Evolutionary conservation across 2,797 vertebrate species (phyloP).

Genomic region (Brachyrhaphis roseni): DNA sequence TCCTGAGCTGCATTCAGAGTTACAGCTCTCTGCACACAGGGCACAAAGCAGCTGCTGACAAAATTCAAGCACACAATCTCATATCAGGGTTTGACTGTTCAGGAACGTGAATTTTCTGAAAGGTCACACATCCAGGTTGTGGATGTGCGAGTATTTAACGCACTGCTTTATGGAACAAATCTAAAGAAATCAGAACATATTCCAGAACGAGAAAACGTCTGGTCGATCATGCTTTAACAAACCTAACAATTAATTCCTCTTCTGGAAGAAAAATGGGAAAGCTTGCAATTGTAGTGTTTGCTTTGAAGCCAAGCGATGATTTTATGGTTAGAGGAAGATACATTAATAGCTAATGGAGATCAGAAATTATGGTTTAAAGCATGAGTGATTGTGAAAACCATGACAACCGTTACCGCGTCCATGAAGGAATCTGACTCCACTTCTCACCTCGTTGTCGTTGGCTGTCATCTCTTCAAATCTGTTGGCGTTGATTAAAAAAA

Average conservation of each 20-base stretch:
- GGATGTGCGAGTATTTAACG: background rate
- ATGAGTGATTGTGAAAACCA: background rate
- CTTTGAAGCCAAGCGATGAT: background rate
- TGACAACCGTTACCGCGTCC: background rate
- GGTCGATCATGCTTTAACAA: background rate
- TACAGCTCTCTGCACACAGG: conserved; percentile 27
- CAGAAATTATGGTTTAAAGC: background rate
- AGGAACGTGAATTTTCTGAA: conserved; percentile 5
- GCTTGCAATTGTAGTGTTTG: background rate
- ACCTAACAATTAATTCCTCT: too few species aligned
- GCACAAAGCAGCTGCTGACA: conserved; percentile 49
- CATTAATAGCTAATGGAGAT: background rate
- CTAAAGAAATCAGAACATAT: background rate
- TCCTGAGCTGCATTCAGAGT: conserved; percentile 32
- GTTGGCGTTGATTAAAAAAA: background rate
- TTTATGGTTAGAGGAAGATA: background rate
- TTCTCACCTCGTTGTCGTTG: background rate
- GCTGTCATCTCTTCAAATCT: background rate
- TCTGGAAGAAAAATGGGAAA: background rate
- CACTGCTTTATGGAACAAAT: background rate
- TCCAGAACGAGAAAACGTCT: background rate
- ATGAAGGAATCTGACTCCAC: background rate
- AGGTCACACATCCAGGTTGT: background rate
- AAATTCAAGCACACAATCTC: conserved; percentile 66
- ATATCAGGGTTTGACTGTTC: conserved; percentile 39